Evolutionary conservation across 2,113 vertebrate species (phyloP), one percentile per base, ranked within the genome.

Genomic region (Stegastes partitus): DNA sequence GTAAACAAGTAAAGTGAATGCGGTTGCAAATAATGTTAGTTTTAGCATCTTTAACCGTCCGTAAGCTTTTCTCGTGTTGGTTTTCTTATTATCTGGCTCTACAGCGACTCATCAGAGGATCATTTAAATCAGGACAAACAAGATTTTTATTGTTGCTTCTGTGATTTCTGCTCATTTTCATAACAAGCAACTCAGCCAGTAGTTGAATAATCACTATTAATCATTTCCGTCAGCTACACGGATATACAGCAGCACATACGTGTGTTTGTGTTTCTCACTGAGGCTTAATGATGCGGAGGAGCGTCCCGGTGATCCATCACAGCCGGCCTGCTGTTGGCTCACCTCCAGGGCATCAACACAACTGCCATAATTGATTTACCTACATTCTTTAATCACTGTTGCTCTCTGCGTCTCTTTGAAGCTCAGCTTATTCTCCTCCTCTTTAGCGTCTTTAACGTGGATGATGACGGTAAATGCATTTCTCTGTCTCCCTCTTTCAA

Each of bases 351-450:
- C 59, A 28, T 2, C 49, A 49, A 77, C 66, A 55, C 63, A 58
- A 19, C 70, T 22, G 69, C 31, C 50, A 44, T 76, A 64, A 79
- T 65, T 81, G 67, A 81, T 84, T 73, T 51, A 55, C 58, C n/a
- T 11, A 4, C 56, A 39, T 56, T 37, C 15, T 75, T 61, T 64
- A 83, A 81, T 88, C 77, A 61, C n/a, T 55, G 21, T 53, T 18
- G 47, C 22, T 15, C 44, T 57, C 9, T 21, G n/a, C n/a, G 0
- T 67, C 15, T 23, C n/a, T 9, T 18, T 55, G 9, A 37, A 8
- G 12, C 72, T 59, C 28, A n/a, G 3, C 16, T 22, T 14, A 3
- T 18, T 0, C 5, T 18, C 31, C 22, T 4, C 0, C 45, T 25
- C 1, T 31, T 59, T 6, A 23, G n/a, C 54, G 11, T 28, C 18